Base-by-base conservation (phyloP, 2,113 vertebrate genomes). In the Dasyprocta punctata region DNA sequence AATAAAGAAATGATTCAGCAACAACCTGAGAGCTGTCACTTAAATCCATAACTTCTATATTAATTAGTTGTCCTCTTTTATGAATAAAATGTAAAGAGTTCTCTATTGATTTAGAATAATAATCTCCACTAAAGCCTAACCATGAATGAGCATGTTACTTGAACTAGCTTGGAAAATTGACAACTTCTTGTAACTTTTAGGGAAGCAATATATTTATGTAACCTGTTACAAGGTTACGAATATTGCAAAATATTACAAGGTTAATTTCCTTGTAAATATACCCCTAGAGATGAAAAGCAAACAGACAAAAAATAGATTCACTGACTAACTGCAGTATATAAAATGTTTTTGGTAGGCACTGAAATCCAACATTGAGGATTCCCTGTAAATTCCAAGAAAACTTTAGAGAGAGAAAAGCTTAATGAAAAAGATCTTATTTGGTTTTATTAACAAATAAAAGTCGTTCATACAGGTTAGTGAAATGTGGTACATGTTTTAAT, bases 241-340 rank as follows among this genome's bases (percentile, higher is more conserved):
- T 80, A 80, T 33, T 52, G 33, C 28, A 52, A 49, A 80, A 47
- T 5, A 52, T 80, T 52, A 33, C 24, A 80, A 52, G 16, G 30
- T 52, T 52, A 19, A 36, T 12, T 63, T 80, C 38, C 54, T 67
- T 58, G 80, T 54, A 96, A 96, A 96, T 38, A 90, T 98, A 86
- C 75, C 86, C 97, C 94, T 84, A 98, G 95, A 97, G 84, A 93
- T 96, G 92, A 97, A 96, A 92, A 96, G 63, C 20, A 97, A 69
- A 33, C 90, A 8, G 83, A 65, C 19, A 92, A 38, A 3, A 61
- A 91, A 97, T 1, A 89, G 56, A 85, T 63, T n/a, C 47, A 96
- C 11, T 1, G 71, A 96, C 87, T 60, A 54, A 96, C 86, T 56
- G 96, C 0, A 44, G 75, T 92, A 84, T 95, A 97, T 93, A 95